A percentile compares a stretch with the other conserved stretches of the same genome.
These are phyloP conservation scores for Oophaga sylvatica DNA, from an alignment of 2,797 vertebrate genomes.

Conservation along the genomic window DNA sequence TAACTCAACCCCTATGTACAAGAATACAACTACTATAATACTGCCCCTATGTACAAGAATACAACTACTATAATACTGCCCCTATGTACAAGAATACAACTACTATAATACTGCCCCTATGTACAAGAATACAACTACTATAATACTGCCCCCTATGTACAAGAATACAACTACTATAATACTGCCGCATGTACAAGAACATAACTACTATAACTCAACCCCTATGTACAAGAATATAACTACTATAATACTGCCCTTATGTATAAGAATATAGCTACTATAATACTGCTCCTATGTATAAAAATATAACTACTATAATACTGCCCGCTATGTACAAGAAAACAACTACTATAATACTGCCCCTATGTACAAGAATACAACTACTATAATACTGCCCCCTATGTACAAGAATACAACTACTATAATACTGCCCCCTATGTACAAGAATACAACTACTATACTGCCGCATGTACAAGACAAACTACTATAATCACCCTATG, in stretches of 20 bases:
- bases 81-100: too few species aligned
- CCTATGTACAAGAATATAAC: not conserved
- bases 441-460: conserved; percentile 10
- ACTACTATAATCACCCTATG: too few species aligned
- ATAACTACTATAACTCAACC: conserved; percentile 20
- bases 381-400: too few species aligned
- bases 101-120: conserved; percentile 15
- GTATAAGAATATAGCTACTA: not conserved
- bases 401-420: not conserved
- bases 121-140: conserved; percentile 9
- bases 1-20: not conserved
- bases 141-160: too few species aligned
- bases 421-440: not conserved
- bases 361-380: conserved; percentile 5
- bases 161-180: not conserved
- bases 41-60: too few species aligned
- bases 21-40: too few species aligned
- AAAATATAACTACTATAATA: conserved; percentile 10
- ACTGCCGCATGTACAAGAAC: too few species aligned
- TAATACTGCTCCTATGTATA: conserved; percentile 10
- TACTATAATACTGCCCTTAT: not conserved
- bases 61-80: not conserved
- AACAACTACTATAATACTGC: conserved; percentile 16
- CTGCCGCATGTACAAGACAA: too few species aligned
- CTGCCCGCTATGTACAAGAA: too few species aligned